Percentiles rank a stretch among this genome's conserved stretches.
Evolutionary conservation across 2,888 invertebrate genomes (phyloP).

Genomic region (Encarsia formosa): DNA sequence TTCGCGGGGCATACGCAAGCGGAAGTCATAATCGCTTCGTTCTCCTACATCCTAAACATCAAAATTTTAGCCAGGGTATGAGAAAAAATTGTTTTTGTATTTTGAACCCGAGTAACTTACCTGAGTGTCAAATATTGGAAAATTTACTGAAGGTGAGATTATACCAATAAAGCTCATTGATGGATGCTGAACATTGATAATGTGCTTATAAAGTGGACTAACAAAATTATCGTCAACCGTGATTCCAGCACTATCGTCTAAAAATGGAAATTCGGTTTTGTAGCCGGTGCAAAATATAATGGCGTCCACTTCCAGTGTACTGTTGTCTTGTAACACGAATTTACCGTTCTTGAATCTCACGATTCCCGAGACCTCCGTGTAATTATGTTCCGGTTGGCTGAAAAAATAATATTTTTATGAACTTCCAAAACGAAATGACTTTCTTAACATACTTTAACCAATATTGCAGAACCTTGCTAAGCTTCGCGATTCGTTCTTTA

Average conservation of each 20-base stretch:
- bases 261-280: conserved; percentile 66
- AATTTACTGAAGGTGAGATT: conserved; percentile 63
- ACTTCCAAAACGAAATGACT: too few species aligned
- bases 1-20: too few species aligned
- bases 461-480: too few species aligned
- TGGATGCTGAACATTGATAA: conserved; percentile 70
- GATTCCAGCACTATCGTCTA: conserved; percentile 61
- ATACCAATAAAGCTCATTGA: conserved; percentile 73
- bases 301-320: conserved; percentile 58
- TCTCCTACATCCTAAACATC: too few species aligned
- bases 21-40: too few species aligned
- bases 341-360: conserved; percentile 3
- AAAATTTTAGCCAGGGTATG: too few species aligned
- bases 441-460: too few species aligned
- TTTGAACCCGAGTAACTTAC: too few species aligned
- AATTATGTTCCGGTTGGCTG: too few species aligned
- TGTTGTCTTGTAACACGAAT: conserved; percentile 57
- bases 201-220: conserved; percentile 70
- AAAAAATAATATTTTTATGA: too few species aligned
- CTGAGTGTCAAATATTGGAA: conserved; percentile 71
- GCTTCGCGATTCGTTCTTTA: too few species aligned
- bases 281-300: conserved; percentile 76
- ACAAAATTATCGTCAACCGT: conserved; percentile 55
- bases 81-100: too few species aligned
- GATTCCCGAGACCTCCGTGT: conserved; percentile 3